Evolutionary conservation across 1,140 invertebrate species (phyloP).

Genomic region (Drosophila kohkoa): DNA sequence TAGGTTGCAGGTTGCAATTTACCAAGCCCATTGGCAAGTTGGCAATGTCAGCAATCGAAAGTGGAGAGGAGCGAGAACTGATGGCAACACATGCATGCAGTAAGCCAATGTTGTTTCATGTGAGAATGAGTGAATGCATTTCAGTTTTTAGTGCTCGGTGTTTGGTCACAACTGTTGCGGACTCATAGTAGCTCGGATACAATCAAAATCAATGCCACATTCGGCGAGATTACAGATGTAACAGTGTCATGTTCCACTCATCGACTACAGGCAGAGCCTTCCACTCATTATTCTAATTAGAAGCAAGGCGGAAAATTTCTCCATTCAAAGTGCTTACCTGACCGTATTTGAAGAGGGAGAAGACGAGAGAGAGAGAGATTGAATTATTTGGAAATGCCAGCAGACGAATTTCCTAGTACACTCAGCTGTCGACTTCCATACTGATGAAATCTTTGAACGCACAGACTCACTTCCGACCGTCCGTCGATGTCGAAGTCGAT

Average conservation of each 20-base stretch:
- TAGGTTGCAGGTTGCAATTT: neutral
- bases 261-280: neutral
- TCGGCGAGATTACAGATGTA: conserved; percentile 24
- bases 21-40: conserved; percentile 21
- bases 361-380: neutral
- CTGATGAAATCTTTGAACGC: conserved; percentile 14
- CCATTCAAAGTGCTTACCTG: neutral
- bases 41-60: conserved; percentile 3
- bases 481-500: neutral
- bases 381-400: conserved; percentile 11
- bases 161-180: conserved; percentile 25
- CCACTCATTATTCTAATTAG: conserved; percentile 21
- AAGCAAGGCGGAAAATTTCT: neutral
- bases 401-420: conserved; percentile 11
- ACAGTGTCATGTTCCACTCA: conserved; percentile 2
- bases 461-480: neutral
- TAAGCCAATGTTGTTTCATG: neutral
- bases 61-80: neutral
- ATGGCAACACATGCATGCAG: neutral
- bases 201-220: conserved; percentile 26
- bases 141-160: neutral
- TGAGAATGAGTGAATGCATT: neutral
- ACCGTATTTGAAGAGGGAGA: neutral
- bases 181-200: conserved; percentile 19
- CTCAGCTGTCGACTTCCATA: conserved; percentile 16